phyloP scores from a whole-genome alignment of 2,113 vertebrate species.

The Daboia siamensis region DNA sequence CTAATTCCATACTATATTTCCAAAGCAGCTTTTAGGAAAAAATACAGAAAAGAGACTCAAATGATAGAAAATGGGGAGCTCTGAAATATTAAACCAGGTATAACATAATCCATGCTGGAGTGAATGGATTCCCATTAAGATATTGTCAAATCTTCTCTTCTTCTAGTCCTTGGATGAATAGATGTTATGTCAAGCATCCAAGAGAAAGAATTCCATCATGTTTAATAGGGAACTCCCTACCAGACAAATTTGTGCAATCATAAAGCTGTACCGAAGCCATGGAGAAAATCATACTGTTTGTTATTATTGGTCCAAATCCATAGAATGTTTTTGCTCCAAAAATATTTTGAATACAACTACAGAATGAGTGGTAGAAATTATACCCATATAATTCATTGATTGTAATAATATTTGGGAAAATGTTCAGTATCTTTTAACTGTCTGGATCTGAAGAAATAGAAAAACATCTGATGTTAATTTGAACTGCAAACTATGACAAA shows the following conservation, averaged over 20 bases:
- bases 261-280: not conserved
- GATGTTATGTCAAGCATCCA: not conserved
- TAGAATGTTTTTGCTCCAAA: not conserved
- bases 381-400: not conserved
- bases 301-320: not conserved
- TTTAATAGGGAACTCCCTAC: not conserved
- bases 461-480: not conserved
- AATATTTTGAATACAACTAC: not conserved
- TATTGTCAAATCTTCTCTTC: not conserved
- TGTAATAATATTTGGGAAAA: not conserved
- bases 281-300: not conserved
- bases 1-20: not conserved
- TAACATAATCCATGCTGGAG: not conserved
- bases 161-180: not conserved
- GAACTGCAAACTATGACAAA: not conserved
- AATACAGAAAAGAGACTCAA: not conserved
- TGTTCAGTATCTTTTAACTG: not conserved
- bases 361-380: not conserved
- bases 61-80: not conserved
- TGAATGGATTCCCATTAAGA: not conserved
- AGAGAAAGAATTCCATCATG: not conserved
- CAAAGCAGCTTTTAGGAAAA: not conserved
- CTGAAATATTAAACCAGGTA: not conserved
- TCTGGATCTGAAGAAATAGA: not conserved
- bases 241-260: not conserved